Evolutionary conservation across 2,888 invertebrate species (phyloP), one percentile per base, ranked within the genome.

Genomic region (Acronicta aceris): DNA sequence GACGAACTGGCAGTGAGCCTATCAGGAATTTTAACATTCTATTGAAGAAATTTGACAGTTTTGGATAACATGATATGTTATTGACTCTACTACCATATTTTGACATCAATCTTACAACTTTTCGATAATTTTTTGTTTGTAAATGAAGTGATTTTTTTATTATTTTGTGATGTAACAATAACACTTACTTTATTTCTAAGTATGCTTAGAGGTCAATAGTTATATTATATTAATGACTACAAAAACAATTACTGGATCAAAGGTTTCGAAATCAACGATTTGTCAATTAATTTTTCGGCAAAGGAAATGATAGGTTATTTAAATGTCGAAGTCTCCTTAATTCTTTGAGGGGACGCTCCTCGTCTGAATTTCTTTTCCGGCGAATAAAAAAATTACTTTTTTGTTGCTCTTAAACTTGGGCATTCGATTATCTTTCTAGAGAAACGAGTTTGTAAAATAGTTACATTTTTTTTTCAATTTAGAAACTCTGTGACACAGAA

Each of bases 361-460:
- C n/a, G 38, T 9, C 33, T 33, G 16, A 45, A 43, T 51, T 30
- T 43, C 50, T 59, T 71, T 68, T 71, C 68, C 59, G 59, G 59
- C 33, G 51, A 16, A 8, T 15, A 17, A 21, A n/a, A n/a, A 49
- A 71, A 65, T 45, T 38, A 17, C 49, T 48, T 12, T 52, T 40
- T 62, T 41, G 16, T 27, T 52, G n/a, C 9, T 30, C 8, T 25
- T 41, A 59, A 54, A 47, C 54, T 36, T 6, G 9, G 6, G 42
- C 27, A 21, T 30, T 21, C 5, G 16, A 40, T 66, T 72, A 72
- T 72, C 72, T 72, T 66, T 66, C 55, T 46, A 17, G 41, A 15
- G 55, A 33, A 42, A 45, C 27, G 53, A 65, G 21, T 36, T 41
- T 47, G 59, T 51, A 42, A 63, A 53, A 41, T 25, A 36, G 15